Evolutionary conservation across 2,113 vertebrate species (phyloP).

Genomic region (Tonatia bakeri): DNA sequence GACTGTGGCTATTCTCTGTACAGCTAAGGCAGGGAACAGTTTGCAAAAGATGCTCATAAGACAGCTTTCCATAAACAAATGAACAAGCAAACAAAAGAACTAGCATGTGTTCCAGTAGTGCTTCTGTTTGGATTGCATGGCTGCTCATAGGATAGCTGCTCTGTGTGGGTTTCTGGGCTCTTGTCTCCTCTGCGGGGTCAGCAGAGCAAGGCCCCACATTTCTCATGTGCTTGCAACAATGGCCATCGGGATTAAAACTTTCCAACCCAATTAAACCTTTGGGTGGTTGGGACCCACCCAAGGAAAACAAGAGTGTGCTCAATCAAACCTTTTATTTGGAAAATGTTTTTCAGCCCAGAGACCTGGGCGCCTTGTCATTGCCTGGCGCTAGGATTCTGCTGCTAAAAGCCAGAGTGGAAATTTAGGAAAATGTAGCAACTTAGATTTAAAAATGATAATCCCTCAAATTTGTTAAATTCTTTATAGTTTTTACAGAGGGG

Average conservation of each 20-base stretch:
- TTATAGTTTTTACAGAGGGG: not conserved
- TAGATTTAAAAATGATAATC: not conserved
- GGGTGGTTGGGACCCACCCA: conserved; percentile 63
- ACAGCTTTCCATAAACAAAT: not conserved
- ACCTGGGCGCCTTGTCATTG: not conserved
- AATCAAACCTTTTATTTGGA: conserved; percentile 72
- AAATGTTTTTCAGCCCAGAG: conserved; percentile 63
- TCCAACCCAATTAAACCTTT: conserved; percentile 61
- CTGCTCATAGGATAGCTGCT: not conserved
- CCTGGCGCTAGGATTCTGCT: not conserved
- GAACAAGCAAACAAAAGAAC: not conserved
- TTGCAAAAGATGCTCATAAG: not conserved
- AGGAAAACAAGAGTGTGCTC: conserved; percentile 62
- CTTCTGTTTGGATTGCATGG: not conserved
- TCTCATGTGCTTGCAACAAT: conserved; percentile 40
- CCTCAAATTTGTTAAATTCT: conserved; percentile 18
- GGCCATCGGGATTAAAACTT: conserved; percentile 49
- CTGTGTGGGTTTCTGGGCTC: not conserved
- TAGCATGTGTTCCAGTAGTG: not conserved
- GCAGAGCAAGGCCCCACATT: not conserved
- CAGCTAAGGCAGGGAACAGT: not conserved
- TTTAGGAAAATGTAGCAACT: conserved; percentile 37
- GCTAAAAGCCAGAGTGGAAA: conserved; percentile 50
- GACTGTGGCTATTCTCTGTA: not conserved
- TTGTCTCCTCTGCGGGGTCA: not conserved